Base-by-base conservation (phyloP, 1,140 invertebrate species). In the Drosophila trapezifrons region DNA sequence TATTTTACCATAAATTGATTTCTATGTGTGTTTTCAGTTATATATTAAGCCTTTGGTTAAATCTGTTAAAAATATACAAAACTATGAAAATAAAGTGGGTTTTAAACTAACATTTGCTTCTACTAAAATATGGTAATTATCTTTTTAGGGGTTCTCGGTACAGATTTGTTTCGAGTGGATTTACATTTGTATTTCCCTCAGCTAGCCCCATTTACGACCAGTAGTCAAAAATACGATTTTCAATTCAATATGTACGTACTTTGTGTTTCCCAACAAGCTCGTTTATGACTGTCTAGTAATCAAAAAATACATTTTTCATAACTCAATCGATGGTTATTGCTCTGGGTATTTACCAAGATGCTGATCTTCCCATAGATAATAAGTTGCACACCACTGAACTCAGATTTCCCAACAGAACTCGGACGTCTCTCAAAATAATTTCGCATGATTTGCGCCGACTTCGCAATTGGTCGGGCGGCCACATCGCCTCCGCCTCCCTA, bases 231-330 rank as follows among this genome's bases (percentile, higher is more conserved):
- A 7, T 15, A 27, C 17, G 12, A 15, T 18, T 46, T 22, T 54
- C 12, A 7, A 27, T 15, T 18, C 7, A 42, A 29, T 18, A 13
- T 29, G 2, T 29, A 47, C 29, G 10, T 18, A n/a, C n/a, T 40
- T 15, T 37, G 4, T 25, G 17, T 54, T 12, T 15, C 3, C 29
- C 13, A 55, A 10, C n/a, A 22, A 18, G 32, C 51, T 27, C 20
- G 22, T 20, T 62, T 27, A 27, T 7, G n/a, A n/a, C 13, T 13
- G 12, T 27, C 6, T 18, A 2, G 32, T 15, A 62, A 60, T 60
- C 20, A 45, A 62, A 37, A 66, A 49, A 15, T 20, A 3, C 3
- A 40, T 49, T 47, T 64, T 67, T 64, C 43, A 64, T 64, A 64
- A 67, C 59, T 47, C 59, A 64, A 64, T 64, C 17, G 27, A 15